Conservation (phyloP, 2,113 vertebrate genomes). For the Colistium nudipinnis region DNA sequence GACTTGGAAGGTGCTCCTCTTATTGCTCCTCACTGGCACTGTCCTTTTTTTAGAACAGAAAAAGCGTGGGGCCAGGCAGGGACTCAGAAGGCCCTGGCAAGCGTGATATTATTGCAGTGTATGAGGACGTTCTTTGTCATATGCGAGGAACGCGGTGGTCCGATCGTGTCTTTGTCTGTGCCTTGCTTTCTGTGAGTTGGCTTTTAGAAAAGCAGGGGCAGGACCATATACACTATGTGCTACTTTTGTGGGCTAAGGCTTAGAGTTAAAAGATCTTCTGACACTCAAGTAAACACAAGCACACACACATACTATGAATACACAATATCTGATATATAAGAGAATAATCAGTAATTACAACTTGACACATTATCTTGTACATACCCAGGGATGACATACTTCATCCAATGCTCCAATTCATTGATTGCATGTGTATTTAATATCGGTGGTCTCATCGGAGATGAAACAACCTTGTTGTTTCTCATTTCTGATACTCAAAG, state of each 20-base stretch:
- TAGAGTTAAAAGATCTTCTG: constrained; percentile 16
- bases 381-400: constrained; percentile 6
- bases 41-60: constrained; percentile 51
- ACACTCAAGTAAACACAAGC: background rate
- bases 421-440: background rate
- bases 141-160: constrained; percentile 1
- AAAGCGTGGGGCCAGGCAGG: constrained; percentile 52
- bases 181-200: constrained; percentile 15
- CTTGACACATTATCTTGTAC: background rate
- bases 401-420: constrained; percentile 6
- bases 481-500: background rate
- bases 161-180: constrained; percentile 20
- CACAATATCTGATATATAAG: constrained; percentile 12
- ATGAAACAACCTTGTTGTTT: background rate
- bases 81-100: constrained; percentile 29
- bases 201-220: constrained; percentile 15
- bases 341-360: constrained; percentile 5
- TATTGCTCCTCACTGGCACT: constrained; percentile 26
- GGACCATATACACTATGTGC: constrained; percentile 7
- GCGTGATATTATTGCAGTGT: constrained; percentile 10
- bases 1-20: constrained; percentile 31
- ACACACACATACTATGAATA: constrained; percentile 13
- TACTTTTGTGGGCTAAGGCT: constrained; percentile 22
- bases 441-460: background rate
- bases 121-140: constrained; percentile 17